phyloP scores from a whole-genome alignment of 2,888 invertebrate species.

The Cyrtodaria siliqua region DNA sequence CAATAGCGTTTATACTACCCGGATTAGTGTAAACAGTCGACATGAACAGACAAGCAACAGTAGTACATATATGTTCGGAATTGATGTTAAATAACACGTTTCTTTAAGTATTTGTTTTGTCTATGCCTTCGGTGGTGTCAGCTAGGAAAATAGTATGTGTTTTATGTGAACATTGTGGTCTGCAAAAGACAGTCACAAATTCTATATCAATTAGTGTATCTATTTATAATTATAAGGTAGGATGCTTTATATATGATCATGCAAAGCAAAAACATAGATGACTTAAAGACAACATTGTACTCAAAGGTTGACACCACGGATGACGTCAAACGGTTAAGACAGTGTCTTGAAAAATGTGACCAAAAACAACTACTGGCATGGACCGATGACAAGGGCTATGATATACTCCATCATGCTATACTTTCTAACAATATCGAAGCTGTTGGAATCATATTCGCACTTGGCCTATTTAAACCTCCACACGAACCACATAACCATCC shows the following conservation, averaged over 20 bases:
- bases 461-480: conserved; percentile 76
- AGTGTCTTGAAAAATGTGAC: conserved; percentile 61
- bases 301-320: conserved; percentile 45
- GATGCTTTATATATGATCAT: background rate
- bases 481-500: conserved; percentile 69
- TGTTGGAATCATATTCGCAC: conserved; percentile 72
- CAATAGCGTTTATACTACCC: no score
- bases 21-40: no score
- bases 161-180: no score
- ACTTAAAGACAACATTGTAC: conserved; percentile 39
- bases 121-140: no score
- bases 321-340: conserved; percentile 49
- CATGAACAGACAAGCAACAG: no score
- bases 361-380: conserved; percentile 49
- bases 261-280: conserved; percentile 3
- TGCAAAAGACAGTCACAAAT: no score
- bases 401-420: conserved; percentile 80
- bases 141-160: no score
- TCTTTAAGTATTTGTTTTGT: no score
- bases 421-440: conserved; percentile 77
- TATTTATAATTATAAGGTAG: no score
- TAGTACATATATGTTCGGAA: no score
- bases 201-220: no score
- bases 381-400: conserved; percentile 71
- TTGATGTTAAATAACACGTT: no score